Evolutionary conservation across 2,113 vertebrate genomes (phyloP).

Genomic region (Oreochromis tanganicae): DNA sequence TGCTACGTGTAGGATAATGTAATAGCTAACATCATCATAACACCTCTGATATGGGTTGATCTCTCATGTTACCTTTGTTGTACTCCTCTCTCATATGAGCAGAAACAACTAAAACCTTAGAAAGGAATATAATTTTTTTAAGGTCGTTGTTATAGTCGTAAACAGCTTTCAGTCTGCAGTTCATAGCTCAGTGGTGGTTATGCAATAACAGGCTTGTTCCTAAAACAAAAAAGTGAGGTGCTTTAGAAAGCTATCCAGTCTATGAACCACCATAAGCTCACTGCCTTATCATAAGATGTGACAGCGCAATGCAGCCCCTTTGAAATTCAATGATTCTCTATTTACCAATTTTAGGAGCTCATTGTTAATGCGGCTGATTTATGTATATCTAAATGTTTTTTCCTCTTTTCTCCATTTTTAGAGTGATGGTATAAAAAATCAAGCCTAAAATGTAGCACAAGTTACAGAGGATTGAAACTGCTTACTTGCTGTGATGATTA

Average conservation of each 20-base stretch:
- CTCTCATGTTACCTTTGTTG: background rate
- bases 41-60: background rate
- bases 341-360: background rate
- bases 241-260: background rate
- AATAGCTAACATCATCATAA: background rate
- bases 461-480: background rate
- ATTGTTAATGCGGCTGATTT: background rate
- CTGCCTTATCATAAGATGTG: background rate
- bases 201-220: background rate
- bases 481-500: background rate
- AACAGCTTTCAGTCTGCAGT: background rate
- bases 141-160: background rate
- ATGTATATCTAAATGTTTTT: background rate
- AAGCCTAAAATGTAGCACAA: slow-evolving; percentile 28
- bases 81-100: background rate
- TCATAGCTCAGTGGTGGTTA: background rate
- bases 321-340: background rate
- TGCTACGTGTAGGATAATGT: background rate
- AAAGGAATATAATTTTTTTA: background rate
- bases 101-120: background rate
- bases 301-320: background rate
- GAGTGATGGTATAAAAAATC: background rate
- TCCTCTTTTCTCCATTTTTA: background rate
- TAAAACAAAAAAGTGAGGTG: background rate
- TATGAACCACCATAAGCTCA: background rate